These are phyloP conservation scores for Zoroaster sp. DNA, from an alignment of 53 echinoderm and acorn worm genomes.

Conservation along the genomic window DNA sequence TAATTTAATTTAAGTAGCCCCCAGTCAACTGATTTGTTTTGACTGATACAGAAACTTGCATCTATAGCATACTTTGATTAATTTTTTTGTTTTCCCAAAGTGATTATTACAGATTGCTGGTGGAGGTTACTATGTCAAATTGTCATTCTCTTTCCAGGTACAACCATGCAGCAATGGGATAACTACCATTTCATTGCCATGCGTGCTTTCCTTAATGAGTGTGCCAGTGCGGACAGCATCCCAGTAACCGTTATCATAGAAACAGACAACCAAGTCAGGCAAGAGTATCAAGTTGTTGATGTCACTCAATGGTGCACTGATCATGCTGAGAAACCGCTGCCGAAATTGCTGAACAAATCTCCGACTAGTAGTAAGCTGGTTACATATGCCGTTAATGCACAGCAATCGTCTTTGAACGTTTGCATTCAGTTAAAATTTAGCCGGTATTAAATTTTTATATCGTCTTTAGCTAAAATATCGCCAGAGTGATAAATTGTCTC, in stretches of 20 bases:
- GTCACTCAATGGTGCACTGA: conserved; percentile 28
- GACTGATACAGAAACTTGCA: no score
- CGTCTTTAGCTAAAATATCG: no score
- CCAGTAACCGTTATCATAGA: background rate
- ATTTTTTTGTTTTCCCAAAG: no score
- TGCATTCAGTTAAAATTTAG: no score
- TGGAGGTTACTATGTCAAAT: background rate
- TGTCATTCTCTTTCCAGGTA: background rate
- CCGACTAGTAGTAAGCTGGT: no score
- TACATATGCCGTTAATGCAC: no score
- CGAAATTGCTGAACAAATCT: no score
- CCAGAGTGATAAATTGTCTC: no score
- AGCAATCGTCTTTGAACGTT: no score
- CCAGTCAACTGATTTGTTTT: no score
- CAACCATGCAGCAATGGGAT: background rate
- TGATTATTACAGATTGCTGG: background rate
- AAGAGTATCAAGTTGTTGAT: background rate
- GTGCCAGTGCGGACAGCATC: background rate
- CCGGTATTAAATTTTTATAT: no score
- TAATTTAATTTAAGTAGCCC: no score
- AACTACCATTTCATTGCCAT: conserved; percentile 19
- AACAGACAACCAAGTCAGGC: background rate
- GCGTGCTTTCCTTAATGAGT: background rate
- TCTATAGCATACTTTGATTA: background rate
- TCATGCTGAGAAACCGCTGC: background rate